Conservation (phyloP, 2,888 invertebrate species). For the Agonopterix heracliana region DNA sequence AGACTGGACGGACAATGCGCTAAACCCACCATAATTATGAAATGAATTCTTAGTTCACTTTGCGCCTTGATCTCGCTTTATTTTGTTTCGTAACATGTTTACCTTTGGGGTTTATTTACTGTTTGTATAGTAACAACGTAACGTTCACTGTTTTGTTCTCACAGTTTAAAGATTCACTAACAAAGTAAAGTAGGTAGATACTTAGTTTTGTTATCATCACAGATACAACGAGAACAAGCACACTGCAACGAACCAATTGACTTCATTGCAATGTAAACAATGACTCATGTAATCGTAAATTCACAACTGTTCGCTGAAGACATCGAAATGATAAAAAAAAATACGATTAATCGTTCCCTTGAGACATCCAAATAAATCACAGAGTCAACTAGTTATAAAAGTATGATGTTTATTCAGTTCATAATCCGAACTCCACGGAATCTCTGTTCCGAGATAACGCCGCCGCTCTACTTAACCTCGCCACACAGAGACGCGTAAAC, state of each 20-base stretch:
- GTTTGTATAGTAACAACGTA: neutral
- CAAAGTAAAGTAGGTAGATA: too few species aligned
- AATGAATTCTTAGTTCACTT: conserved; percentile 11
- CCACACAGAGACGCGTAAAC: conserved; percentile 72
- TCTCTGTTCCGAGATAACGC: conserved; percentile 72
- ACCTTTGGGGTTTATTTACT: neutral
- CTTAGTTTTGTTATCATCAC: too few species aligned
- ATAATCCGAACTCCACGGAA: conserved; percentile 63
- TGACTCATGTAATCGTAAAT: too few species aligned
- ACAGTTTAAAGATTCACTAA: too few species aligned
- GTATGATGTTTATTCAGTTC: conserved; percentile 20
- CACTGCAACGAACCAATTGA: too few species aligned
- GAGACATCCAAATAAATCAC: too few species aligned
- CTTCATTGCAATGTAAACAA: too few species aligned
- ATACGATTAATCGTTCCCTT: too few species aligned
- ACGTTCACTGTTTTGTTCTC: neutral
- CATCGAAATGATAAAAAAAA: too few species aligned
- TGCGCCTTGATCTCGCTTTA: conserved; percentile 2
- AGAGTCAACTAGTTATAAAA: too few species aligned
- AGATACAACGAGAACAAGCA: too few species aligned
- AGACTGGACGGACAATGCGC: conserved; percentile 55
- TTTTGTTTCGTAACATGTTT: conserved; percentile 9
- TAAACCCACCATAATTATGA: conserved; percentile 63
- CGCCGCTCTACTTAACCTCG: conserved; percentile 73
- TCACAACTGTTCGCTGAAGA: too few species aligned